These are phyloP conservation scores for Eurystomus glaucurus DNA, from an alignment of 2,797 vertebrate genomes.

Conservation along the genomic window DNA sequence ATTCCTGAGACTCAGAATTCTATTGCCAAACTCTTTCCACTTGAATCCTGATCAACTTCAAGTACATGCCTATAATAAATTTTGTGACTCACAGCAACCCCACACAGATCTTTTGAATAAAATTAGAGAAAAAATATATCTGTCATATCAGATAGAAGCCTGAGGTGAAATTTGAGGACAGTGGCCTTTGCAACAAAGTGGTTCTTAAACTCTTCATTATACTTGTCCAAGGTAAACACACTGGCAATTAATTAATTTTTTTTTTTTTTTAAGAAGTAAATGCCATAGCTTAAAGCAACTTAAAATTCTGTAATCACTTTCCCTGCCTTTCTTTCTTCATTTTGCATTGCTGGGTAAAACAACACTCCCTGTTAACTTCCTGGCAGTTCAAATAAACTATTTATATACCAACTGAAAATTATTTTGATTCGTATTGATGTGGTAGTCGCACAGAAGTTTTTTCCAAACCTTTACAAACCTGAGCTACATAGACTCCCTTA, in stretches of 20 bases:
- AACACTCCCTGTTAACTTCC: not conserved
- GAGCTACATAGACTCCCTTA: not conserved
- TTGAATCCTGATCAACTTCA: not conserved
- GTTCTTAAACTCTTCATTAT: not conserved
- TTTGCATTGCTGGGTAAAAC: not conserved
- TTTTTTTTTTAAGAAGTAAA: not conserved
- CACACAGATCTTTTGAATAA: not conserved
- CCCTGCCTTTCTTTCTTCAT: not conserved
- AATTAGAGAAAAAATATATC: not conserved
- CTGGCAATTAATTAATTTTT: not conserved
- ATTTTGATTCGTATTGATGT: not conserved
- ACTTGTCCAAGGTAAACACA: not conserved
- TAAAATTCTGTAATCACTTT: not conserved
- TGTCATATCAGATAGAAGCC: not conserved
- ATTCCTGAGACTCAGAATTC: not conserved
- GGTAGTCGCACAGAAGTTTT: not conserved
- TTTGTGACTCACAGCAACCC: fast-evolving
- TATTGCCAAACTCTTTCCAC: not conserved
- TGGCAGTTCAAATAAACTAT: not conserved
- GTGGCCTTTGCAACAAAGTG: not conserved
- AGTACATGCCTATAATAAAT: not conserved
- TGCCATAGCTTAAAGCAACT: not conserved
- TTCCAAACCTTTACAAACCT: not conserved
- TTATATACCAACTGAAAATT: not conserved
- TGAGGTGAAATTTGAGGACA: not conserved